Percentiles rank a stretch among this genome's conserved stretches.
phyloP scores from a whole-genome alignment of 2,113 vertebrate species.

The Lophochroa leadbeateri region DNA sequence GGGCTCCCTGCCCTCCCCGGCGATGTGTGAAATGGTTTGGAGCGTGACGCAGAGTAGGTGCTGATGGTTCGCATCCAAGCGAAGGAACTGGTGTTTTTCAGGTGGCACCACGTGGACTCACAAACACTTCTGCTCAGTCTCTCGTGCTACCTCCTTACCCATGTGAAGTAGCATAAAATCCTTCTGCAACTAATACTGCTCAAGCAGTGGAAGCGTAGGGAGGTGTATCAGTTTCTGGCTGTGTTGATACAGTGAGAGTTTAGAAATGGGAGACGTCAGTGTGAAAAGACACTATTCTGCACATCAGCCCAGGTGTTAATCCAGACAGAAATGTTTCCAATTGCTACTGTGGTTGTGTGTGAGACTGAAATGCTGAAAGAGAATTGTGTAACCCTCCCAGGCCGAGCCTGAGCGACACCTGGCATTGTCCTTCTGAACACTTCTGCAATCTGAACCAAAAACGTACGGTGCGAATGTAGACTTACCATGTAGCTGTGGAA shows the following conservation, averaged over 20 bases:
- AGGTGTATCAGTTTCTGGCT: not conserved
- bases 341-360: not conserved
- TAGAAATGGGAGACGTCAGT: not conserved
- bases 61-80: not conserved
- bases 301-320: not conserved
- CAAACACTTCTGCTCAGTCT: not conserved
- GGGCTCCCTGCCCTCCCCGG: not conserved
- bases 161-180: not conserved
- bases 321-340: not conserved
- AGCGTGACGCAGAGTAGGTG: not conserved
- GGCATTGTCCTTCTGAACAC: slow-evolving; percentile 7
- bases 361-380: not conserved
- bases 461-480: slow-evolving; percentile 40
- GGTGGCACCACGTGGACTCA: not conserved
- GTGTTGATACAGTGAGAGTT: fast-evolving
- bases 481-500: slow-evolving; percentile 14
- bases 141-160: not conserved
- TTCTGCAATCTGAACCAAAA: slow-evolving; percentile 54
- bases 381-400: slow-evolving; percentile 4
- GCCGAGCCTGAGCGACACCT: not conserved
- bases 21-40: fast-evolving
- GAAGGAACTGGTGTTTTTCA: not conserved
- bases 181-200: not conserved
- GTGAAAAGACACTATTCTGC: not conserved
- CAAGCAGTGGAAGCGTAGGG: fast-evolving